Evolutionary conservation across 2,797 vertebrate species (phyloP), one percentile per base, ranked within the genome.

Genomic region (Pristis pectinata): DNA sequence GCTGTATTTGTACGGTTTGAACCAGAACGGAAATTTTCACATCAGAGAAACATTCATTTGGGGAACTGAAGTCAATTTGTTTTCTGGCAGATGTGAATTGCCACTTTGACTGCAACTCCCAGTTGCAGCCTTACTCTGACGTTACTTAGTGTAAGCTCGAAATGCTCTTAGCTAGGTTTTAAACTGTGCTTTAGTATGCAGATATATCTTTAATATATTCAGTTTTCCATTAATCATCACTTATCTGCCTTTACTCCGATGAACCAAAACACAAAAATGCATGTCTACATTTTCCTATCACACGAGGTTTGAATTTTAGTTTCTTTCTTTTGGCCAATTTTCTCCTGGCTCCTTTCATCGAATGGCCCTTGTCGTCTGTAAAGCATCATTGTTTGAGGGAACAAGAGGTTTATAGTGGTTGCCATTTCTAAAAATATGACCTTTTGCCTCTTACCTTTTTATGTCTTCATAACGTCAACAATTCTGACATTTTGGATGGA

Each of bases 371-470:
- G 30, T 27, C 17, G 70, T n/a, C 44, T 94, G 92, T 94, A 56
- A 94, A 74, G 92, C 70, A 49, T 53, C 70, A 94, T 94, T 94
- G 92, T 94, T 76, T 56, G 11, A n/a, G 70, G 9, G 49, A 76
- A 94, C 92, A 94, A 94, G 92, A 74, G 67, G 70, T 72, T 94
- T 76, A 74, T 24, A 94, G 92, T 94, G 72, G 30, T 2, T 94
- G 92, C 92, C 44, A n/a, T 74, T 94, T 72, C 92, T 94, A 49
- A 94, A 67, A 94, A 56, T 94, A 53, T 74, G 92, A 53, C 92
- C 67, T 94, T 76, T 94, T 27, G 17, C 92, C 70, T 94, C 49
- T 70, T 19, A 94, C 70, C 70, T 94, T 76, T 76, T 53, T 44
- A 74, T 53, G 44, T 56, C 92, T 94, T 94, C 70, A 74, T 49